A percentile compares a stretch with the other conserved stretches of the same genome.
Conservation (phyloP, 2,797 vertebrate species). For the Darevskia nairensis region DNA sequence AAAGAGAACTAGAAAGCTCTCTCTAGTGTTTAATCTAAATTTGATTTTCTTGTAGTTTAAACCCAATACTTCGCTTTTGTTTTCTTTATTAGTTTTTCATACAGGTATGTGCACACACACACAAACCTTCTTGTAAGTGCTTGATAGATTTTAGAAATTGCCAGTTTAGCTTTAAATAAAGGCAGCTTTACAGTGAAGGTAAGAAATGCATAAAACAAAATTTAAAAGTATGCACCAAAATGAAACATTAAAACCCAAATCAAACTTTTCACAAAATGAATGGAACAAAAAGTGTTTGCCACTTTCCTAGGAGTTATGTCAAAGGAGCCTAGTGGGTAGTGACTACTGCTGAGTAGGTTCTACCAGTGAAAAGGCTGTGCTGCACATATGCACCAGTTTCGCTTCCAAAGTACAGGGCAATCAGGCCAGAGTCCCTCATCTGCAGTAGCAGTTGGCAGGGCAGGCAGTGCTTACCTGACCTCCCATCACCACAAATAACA, state of each 20-base stretch:
- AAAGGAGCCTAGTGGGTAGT: background rate
- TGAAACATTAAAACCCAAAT: too few relatives aligned
- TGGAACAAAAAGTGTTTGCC: too few relatives aligned
- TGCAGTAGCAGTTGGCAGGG: too few relatives aligned
- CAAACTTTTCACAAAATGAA: too few relatives aligned
- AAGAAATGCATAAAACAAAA: background rate
- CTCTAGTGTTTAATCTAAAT: background rate
- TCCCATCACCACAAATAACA: too few relatives aligned
- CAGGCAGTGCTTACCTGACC: too few relatives aligned
- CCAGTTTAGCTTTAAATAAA: background rate
- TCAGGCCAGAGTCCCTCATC: background rate
- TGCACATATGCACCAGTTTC: background rate
- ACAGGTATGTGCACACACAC: too few relatives aligned
- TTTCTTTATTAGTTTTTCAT: background rate
- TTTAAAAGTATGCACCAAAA: background rate
- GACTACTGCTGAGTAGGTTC: background rate
- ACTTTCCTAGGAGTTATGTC: too few relatives aligned
- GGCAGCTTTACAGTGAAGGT: background rate
- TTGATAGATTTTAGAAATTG: background rate
- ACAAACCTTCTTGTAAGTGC: background rate
- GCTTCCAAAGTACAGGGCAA: background rate
- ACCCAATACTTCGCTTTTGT: background rate
- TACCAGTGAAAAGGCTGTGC: background rate
- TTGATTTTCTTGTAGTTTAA: background rate
- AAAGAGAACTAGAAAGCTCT: background rate